Evolutionary conservation across 1,140 invertebrate genomes (phyloP).

Genomic region (Trachymyrmex cornetzi): DNA sequence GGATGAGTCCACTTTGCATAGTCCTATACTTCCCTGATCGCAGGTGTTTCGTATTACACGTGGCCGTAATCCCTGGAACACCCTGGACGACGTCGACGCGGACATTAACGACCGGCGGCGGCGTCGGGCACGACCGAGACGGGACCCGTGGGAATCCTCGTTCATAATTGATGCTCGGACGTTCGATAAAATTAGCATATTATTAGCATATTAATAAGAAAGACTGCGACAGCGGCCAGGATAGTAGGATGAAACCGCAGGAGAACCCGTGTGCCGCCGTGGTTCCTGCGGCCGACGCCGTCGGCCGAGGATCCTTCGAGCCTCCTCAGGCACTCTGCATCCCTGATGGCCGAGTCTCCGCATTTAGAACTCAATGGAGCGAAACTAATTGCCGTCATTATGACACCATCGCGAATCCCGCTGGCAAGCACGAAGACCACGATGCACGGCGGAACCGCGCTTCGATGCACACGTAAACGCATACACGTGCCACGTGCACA

Average conservation of each 20-base stretch:
- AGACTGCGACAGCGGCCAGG: constrained; percentile 85
- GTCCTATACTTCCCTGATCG: constrained; percentile 81
- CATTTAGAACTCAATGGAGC: constrained; percentile 87
- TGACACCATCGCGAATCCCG: constrained; percentile 36
- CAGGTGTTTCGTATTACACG: constrained; percentile 85
- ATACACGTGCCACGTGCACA: too few relatives aligned
- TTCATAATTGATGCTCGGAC: constrained; percentile 67
- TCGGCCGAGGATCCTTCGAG: constrained; percentile 77
- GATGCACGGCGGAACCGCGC: background rate
- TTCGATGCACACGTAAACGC: background rate
- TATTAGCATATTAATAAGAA: constrained; percentile 88
- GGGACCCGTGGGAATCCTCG: constrained; percentile 27
- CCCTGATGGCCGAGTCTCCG: constrained; percentile 85
- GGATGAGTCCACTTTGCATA: constrained; percentile 63
- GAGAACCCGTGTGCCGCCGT: constrained; percentile 71
- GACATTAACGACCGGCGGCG: constrained; percentile 19
- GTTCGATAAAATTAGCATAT: constrained; percentile 85
- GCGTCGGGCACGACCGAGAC: background rate
- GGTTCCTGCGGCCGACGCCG: constrained; percentile 70
- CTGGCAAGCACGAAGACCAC: constrained; percentile 14
- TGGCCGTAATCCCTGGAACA: constrained; percentile 79
- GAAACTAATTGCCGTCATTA: constrained; percentile 84
- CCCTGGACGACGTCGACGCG: constrained; percentile 64
- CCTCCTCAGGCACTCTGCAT: constrained; percentile 82
- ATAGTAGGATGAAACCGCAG: constrained; percentile 85